Evolutionary conservation across 2,888 invertebrate genomes (phyloP).

Genomic region (Idaea biselata): DNA sequence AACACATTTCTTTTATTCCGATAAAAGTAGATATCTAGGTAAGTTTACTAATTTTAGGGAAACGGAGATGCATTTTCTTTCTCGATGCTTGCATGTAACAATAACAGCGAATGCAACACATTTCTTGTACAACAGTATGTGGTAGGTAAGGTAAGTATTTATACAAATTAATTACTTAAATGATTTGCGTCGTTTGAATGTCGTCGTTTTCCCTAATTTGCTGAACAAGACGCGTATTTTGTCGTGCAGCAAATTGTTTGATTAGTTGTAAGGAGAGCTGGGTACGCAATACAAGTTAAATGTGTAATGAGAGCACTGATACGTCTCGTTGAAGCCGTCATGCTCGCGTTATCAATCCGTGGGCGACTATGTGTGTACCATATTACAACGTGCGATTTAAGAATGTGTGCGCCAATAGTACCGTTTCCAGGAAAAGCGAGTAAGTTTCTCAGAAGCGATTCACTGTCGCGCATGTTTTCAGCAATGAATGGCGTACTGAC

Average conservation of each 20-base stretch:
- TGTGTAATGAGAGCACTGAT: constrained; percentile 72
- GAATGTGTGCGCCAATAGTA: constrained; percentile 69
- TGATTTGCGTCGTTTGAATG: neutral
- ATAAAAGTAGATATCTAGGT: too few species aligned
- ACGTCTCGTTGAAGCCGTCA: constrained; percentile 60
- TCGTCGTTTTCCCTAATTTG: neutral
- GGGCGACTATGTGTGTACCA: constrained; percentile 60
- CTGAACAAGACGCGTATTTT: constrained; percentile 39
- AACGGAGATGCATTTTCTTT: too few species aligned
- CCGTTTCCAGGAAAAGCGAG: constrained; percentile 77
- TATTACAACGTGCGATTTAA: constrained; percentile 41
- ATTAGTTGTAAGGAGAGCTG: constrained; percentile 69
- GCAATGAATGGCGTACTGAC: constrained; percentile 63
- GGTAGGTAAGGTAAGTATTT: too few species aligned
- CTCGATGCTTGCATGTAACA: too few species aligned
- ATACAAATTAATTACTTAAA: too few species aligned
- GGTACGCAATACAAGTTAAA: constrained; percentile 64
- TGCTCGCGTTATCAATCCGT: constrained; percentile 73
- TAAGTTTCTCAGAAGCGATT: constrained; percentile 73
- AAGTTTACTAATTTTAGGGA: too few species aligned
- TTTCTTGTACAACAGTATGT: too few species aligned
- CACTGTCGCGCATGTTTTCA: constrained; percentile 72
- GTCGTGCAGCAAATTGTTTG: constrained; percentile 58
- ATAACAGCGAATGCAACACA: too few species aligned
- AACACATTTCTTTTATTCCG: too few species aligned